Conservation (phyloP, 2,797 vertebrate genomes). For the Nyctalus aviator region DNA sequence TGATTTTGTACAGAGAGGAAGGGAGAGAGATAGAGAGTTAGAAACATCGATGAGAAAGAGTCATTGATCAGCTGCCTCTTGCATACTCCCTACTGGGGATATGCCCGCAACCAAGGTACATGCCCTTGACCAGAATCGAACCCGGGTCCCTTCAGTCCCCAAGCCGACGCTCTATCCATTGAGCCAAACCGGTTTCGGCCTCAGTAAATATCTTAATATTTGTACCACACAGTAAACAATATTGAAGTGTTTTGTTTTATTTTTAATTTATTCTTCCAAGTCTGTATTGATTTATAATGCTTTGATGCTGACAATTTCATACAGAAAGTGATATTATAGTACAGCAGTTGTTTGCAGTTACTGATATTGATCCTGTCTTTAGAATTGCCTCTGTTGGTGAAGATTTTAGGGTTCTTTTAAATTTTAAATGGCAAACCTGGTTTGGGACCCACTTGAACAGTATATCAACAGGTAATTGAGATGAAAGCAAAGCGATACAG, state of each 20-base stretch:
- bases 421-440: conserved; percentile 19
- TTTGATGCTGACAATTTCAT: neutral
- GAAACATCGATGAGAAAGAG: too few species aligned
- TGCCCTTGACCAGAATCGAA: too few species aligned
- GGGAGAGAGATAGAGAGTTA: too few species aligned
- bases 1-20: too few species aligned
- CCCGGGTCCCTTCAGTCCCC: too few species aligned
- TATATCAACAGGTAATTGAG: neutral
- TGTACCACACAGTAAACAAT: neutral
- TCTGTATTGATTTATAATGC: neutral
- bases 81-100: too few species aligned
- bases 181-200: too few species aligned
- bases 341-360: neutral
- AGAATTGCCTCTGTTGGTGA: neutral
- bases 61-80: too few species aligned
- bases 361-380: neutral
- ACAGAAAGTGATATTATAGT: neutral
- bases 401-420: neutral
- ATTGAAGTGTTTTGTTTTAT: neutral
- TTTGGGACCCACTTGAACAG: neutral
- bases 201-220: conserved; percentile 33
- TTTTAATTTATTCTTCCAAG: conserved; percentile 16
- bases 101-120: too few species aligned
- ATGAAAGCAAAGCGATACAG: neutral
- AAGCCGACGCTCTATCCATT: too few species aligned